Evolutionary conservation across 92 coral and sea anemone genomes (phyloP).

Genomic region (Virgularia gustaviana): DNA sequence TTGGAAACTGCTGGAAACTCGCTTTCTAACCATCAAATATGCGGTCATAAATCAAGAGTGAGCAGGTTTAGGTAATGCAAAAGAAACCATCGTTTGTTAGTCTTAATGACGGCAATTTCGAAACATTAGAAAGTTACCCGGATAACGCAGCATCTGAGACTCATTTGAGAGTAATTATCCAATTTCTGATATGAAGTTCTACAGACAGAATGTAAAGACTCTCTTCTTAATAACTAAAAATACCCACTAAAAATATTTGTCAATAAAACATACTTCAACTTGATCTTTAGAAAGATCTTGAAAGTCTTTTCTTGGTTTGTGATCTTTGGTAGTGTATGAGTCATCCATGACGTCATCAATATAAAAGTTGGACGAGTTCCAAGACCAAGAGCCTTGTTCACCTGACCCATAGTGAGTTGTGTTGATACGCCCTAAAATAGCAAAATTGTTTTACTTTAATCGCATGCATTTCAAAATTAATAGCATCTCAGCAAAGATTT

Average conservation of each 20-base stretch:
- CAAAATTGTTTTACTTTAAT: not conserved
- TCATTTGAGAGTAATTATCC: too few species aligned
- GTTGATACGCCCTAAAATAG: constrained; percentile 50
- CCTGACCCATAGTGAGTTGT: constrained; percentile 43
- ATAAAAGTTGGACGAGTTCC: constrained; percentile 68
- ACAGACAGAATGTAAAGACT: not conserved
- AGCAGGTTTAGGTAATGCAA: too few species aligned
- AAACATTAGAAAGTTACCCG: too few species aligned
- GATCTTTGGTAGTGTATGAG: constrained; percentile 52
- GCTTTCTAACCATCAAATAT: too few species aligned
- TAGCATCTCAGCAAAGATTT: too few species aligned
- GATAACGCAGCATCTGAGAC: too few species aligned
- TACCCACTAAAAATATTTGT: not conserved
- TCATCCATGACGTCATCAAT: constrained; percentile 60
- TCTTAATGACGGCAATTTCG: too few species aligned
- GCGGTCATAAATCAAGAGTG: too few species aligned
- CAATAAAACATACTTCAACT: constrained; percentile 23
- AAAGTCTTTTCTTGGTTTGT: constrained; percentile 46
- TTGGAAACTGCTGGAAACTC: too few species aligned
- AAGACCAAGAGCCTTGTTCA: constrained; percentile 51
- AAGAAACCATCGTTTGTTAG: too few species aligned
- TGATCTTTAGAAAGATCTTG: constrained; percentile 45
- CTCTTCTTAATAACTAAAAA: not conserved
- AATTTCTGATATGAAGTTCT: too few species aligned
- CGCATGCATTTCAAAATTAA: not conserved